Conservation (phyloP, 2,113 vertebrate genomes). For the Tachycineta bicolor region DNA sequence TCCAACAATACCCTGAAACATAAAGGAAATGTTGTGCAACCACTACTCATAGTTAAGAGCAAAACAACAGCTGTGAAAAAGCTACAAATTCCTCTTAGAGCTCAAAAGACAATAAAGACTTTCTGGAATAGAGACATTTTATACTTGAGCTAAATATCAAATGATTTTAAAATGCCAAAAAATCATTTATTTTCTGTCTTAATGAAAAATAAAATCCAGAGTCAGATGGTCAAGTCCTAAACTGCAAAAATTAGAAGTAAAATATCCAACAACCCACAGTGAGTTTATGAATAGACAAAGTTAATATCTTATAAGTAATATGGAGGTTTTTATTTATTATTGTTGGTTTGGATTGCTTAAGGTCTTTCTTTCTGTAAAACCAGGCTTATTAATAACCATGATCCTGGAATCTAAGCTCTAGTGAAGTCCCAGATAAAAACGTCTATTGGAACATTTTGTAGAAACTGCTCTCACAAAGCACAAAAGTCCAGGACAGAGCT, state of each 20-base stretch:
- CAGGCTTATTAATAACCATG: neutral
- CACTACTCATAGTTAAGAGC: neutral
- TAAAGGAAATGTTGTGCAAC: constrained; percentile 42
- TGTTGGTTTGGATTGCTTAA: neutral
- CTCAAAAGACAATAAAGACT: neutral
- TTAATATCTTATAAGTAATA: neutral
- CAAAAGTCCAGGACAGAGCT: neutral
- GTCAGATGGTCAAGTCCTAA: neutral
- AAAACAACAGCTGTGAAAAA: constrained; percentile 51
- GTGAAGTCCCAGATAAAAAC: neutral
- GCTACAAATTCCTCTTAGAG: constrained; percentile 21
- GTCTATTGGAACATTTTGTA: neutral
- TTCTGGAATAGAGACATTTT: neutral
- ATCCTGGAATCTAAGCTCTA: neutral
- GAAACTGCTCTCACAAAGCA: neutral
- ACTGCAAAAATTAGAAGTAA: neutral
- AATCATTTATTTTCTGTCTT: neutral
- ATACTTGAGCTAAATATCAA: neutral
- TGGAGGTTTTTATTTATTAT: neutral
- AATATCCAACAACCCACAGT: neutral
- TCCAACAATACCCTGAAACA: neutral
- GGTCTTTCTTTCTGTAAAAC: neutral
- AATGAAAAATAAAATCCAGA: neutral
- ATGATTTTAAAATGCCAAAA: neutral
- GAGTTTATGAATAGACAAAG: neutral